A percentile compares a stretch with the other conserved stretches of the same genome.
Evolutionary conservation across 2,888 invertebrate genomes (phyloP).

Genomic region (Drosophila koepferae): DNA sequence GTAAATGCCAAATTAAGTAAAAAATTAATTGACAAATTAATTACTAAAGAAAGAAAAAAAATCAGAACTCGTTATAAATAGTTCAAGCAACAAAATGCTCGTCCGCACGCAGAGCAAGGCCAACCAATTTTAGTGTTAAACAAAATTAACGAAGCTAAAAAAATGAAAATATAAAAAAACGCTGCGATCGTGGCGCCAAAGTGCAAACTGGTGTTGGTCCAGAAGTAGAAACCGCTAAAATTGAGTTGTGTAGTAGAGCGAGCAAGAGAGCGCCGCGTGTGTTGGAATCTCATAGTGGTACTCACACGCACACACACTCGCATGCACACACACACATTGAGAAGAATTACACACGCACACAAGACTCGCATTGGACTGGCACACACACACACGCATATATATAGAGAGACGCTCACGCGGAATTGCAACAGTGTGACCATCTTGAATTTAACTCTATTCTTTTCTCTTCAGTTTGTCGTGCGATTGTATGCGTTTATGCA

Average conservation of each 20-base stretch:
- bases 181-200: slow-evolving; percentile 52
- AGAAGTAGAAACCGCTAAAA: slow-evolving; percentile 25
- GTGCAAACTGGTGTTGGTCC: slow-evolving; percentile 54
- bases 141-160: slow-evolving; percentile 10
- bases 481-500: slow-evolving; percentile 31
- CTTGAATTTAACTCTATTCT: slow-evolving; percentile 29
- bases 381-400: slow-evolving; percentile 7
- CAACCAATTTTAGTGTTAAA: slow-evolving; percentile 29
- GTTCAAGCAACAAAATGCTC: slow-evolving; percentile 20
- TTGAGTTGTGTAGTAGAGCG: slow-evolving; percentile 19
- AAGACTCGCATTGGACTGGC: slow-evolving; percentile 17
- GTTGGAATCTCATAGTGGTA: slow-evolving; percentile 52
- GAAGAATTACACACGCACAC: slow-evolving; percentile 11
- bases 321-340: neutral
- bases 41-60: slow-evolving; percentile 3
- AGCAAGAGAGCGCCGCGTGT: slow-evolving; percentile 55
- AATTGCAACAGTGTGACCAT: slow-evolving; percentile 67
- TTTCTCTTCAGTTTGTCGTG: slow-evolving; percentile 20
- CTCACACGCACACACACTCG: slow-evolving; percentile 16
- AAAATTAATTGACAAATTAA: slow-evolving; percentile 6
- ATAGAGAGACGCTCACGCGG: slow-evolving; percentile 17
- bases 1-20: neutral
- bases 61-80: slow-evolving; percentile 20
- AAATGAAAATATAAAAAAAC: neutral
- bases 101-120: slow-evolving; percentile 40